Base-by-base conservation (phyloP, 2,113 vertebrate genomes). In the Platysteira castanea region DNA sequence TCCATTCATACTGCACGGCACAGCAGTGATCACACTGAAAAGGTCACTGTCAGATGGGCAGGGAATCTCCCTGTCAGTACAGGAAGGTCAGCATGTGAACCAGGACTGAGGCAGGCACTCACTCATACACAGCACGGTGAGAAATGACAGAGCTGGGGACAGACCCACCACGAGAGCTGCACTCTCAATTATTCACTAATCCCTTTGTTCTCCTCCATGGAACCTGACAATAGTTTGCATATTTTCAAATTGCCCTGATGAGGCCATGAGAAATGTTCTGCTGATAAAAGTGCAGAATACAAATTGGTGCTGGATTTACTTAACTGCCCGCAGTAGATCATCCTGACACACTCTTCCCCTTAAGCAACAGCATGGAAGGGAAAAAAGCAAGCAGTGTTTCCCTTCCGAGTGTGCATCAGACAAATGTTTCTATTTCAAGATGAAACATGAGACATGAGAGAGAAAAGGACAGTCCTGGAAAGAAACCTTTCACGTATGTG, bases 231-330 rank as follows among this genome's bases (percentile, higher is more conserved):
- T 44, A 67, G 64, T 82, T 90, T 95, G 96, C 90, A 71, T 91
- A 90, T 93, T 97, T 97, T 95, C 77, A 93, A 93, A 93, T 80
- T 84, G 77, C 64, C 61, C 86, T 87, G 89, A 90, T 96, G 93
- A 84, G 76, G 53, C 61, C 35, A 23, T 8, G 44, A 69, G 56
- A 95, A 97, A 75, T 73, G 78, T 94, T 83, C 70, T 82, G 49
- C 61, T 91, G 88, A 96, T 95, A 95, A 94, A 88, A 95, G 87
- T 30, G 31, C 75, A 84, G 94, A 86, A 96, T 90, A 93, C 52
- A 96, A 96, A 97, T 65, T 68, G 84, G 65, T 93, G 41, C 50
- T 89, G 46, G 46, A 85, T 86, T 91, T 84, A 64, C 59, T 93
- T 92, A 93, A 93, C 57, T 91, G 59, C 44, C 80, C 59, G 53